Evolutionary conservation across 37 sponge, comb jelly and placozoan species (phyloP).

Genomic region (Chondrosia reniformis): DNA sequence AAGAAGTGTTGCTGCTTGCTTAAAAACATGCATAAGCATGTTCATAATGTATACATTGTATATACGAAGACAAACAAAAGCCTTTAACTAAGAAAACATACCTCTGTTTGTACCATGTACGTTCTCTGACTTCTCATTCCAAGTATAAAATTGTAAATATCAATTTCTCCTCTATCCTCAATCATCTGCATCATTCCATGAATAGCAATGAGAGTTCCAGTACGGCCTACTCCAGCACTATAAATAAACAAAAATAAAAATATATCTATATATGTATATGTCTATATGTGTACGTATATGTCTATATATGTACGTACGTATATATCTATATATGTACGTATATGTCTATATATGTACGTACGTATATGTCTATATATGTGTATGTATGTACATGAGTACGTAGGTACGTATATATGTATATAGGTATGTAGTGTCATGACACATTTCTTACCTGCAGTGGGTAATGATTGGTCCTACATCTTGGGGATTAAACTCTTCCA

Average conservation of each 20-base stretch:
- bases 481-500: constrained; percentile 34
- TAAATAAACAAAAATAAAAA: background rate
- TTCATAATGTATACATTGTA: too few relatives aligned
- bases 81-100: constrained; percentile 19
- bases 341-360: background rate
- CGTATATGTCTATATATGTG: background rate
- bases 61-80: too few relatives aligned
- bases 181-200: constrained; percentile 62
- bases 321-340: background rate
- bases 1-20: too few relatives aligned
- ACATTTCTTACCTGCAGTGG: constrained; percentile 70
- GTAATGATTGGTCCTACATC: constrained; percentile 57
- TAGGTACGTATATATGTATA: background rate
- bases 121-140: constrained; percentile 57
- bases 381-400: background rate
- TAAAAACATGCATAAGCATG: too few relatives aligned
- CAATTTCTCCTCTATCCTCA: constrained; percentile 50
- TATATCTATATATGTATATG: too few relatives aligned
- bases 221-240: constrained; percentile 85
- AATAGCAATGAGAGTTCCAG: constrained; percentile 72
- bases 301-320: background rate
- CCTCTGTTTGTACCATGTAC: constrained; percentile 91
- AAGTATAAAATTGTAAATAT: constrained; percentile 68
- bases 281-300: background rate
- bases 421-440: background rate